Conservation (phyloP, 2,113 vertebrate species). For the Forbesichthys papilliferus region DNA sequence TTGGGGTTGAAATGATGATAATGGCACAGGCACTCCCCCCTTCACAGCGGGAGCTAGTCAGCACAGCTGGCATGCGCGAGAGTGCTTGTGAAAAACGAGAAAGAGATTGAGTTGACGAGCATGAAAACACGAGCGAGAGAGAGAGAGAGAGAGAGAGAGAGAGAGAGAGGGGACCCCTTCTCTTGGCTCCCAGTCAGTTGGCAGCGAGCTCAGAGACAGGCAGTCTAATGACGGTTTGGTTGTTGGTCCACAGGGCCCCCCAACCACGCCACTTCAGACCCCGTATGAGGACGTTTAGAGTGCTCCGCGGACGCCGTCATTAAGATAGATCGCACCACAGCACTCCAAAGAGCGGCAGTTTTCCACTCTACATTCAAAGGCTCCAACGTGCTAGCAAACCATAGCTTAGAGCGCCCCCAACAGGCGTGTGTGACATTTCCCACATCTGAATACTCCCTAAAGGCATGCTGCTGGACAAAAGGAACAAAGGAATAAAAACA, state of each 20-base stretch:
- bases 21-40: neutral
- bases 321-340: conserved; percentile 50
- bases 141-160: neutral
- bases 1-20: conserved; percentile 11
- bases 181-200: conserved; percentile 9
- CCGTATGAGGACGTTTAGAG: neutral
- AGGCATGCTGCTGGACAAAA: too few species aligned
- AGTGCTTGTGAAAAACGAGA: too few species aligned
- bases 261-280: conserved; percentile 47
- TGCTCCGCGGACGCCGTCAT: conserved; percentile 54
- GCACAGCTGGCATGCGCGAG: neutral
- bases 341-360: neutral
- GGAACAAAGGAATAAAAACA: neutral
- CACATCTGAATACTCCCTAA: too few species aligned
- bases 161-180: neutral
- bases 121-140: neutral
- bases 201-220: conserved; percentile 51
- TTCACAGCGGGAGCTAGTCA: neutral
- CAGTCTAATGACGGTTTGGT: conserved; percentile 46
- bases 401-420: too few species aligned
- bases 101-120: neutral
- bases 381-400: too few species aligned
- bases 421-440: too few species aligned
- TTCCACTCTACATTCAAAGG: too few species aligned
- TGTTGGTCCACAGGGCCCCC: conserved; percentile 23